Conservation (phyloP, 2,888 invertebrate genomes). For the Rosalia funebris region DNA sequence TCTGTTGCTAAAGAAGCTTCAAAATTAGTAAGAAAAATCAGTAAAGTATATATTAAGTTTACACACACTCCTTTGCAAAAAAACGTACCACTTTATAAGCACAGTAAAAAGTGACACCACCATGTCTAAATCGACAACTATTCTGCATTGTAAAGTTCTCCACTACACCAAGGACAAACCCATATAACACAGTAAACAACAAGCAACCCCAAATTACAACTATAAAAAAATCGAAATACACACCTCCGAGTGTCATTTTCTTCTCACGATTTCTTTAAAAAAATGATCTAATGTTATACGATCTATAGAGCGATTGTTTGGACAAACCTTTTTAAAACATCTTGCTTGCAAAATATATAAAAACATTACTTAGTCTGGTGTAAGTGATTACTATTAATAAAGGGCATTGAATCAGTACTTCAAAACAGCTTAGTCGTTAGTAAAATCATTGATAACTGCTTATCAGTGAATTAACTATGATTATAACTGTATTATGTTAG, state of each 20-base stretch:
- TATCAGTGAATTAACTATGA: constrained; percentile 4
- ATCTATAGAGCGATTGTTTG: too few species aligned
- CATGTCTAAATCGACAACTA: constrained; percentile 32
- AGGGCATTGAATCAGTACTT: not conserved
- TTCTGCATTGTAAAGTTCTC: constrained; percentile 32
- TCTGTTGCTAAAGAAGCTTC: too few species aligned
- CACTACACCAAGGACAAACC: constrained; percentile 51
- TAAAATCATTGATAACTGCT: constrained; percentile 3
- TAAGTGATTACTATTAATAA: not conserved
- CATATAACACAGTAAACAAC: constrained; percentile 51
- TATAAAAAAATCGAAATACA: constrained; percentile 38
- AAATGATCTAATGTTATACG: not conserved
- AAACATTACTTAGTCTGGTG: constrained; percentile 3
- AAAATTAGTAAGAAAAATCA: not conserved
- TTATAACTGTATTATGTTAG: not conserved
- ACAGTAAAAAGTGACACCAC: constrained; percentile 31
- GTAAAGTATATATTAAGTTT: not conserved
- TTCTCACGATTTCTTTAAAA: not conserved
- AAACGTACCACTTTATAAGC: constrained; percentile 34
- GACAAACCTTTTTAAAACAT: constrained; percentile 33
- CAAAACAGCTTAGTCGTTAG: not conserved
- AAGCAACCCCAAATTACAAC: constrained; percentile 49
- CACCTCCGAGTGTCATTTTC: constrained; percentile 9
- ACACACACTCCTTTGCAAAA: not conserved
- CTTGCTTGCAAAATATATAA: constrained; percentile 24